These are phyloP conservation scores for Limnephilus rhombicus DNA, from an alignment of 2,888 invertebrate genomes.

Conservation along the genomic window DNA sequence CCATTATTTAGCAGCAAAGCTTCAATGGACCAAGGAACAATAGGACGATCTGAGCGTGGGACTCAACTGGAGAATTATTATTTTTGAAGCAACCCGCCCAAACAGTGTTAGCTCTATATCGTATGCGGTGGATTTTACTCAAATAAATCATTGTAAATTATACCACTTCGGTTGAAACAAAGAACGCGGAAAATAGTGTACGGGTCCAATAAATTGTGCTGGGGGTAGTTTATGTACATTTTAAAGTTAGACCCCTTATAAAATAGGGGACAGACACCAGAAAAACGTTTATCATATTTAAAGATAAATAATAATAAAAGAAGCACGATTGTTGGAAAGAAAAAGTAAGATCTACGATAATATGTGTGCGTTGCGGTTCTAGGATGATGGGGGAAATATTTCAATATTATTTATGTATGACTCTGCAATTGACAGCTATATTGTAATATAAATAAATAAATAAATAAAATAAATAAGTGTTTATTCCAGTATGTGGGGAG, in stretches of 20 bases:
- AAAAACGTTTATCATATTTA: neutral
- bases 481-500: too few species aligned
- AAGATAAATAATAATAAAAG: neutral
- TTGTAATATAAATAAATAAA: too few species aligned
- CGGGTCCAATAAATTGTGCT: neutral
- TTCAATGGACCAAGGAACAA: slow-evolving; percentile 6
- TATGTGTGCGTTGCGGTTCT: neutral
- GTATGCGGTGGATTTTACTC: neutral
- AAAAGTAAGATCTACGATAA: neutral
- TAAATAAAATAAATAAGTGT: too few species aligned
- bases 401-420: too few species aligned
- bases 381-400: too few species aligned
- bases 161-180: neutral
- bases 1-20: neutral
- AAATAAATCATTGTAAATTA: neutral
- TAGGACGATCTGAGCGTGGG: slow-evolving; percentile 9
- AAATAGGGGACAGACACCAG: too few species aligned
- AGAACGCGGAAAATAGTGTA: neutral
- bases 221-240: neutral
- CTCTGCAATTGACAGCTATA: too few species aligned
- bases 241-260: neutral
- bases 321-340: neutral
- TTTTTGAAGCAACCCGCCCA: neutral
- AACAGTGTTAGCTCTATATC: neutral
- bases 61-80: neutral